phyloP scores from a whole-genome alignment of 1,140 invertebrate species.

The Hyles vespertilio region DNA sequence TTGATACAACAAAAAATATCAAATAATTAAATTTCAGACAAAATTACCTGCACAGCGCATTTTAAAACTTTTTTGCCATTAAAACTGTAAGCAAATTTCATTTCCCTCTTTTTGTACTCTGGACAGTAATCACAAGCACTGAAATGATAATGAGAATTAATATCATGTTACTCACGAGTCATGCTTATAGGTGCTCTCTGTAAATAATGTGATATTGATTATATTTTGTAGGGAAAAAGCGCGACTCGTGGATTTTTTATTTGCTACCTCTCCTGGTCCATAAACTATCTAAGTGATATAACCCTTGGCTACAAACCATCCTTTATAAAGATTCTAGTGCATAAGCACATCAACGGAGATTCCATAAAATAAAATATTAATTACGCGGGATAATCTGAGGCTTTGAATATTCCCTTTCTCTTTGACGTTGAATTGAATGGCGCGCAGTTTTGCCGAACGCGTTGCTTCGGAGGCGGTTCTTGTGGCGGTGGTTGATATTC shows the following conservation, averaged over 20 bases:
- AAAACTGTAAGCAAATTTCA: slow-evolving; percentile 61
- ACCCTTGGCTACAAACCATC: too few relatives aligned
- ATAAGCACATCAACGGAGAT: too few relatives aligned
- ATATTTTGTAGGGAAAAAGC: background rate
- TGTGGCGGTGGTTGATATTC: slow-evolving; percentile 62
- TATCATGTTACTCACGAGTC: too few relatives aligned
- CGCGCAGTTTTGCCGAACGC: slow-evolving; percentile 43
- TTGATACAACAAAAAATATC: too few relatives aligned
- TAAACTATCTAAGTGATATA: too few relatives aligned
- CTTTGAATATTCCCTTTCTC: slow-evolving; percentile 44
- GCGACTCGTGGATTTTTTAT: too few relatives aligned
- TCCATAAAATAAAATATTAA: slow-evolving; percentile 8
- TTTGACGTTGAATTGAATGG: slow-evolving; percentile 64
- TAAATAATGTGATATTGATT: too few relatives aligned
- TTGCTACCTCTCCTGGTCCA: too few relatives aligned
- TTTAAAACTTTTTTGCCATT: slow-evolving; percentile 53
- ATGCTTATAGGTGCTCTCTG: too few relatives aligned
- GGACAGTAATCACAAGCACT: slow-evolving; percentile 61
- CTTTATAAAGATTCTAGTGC: too few relatives aligned
- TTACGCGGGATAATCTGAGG: slow-evolving; percentile 60
- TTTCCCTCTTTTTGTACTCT: slow-evolving; percentile 49
- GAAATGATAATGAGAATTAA: slow-evolving; percentile 15
- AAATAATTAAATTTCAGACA: too few relatives aligned
- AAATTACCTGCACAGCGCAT: slow-evolving; percentile 55
- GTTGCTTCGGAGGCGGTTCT: slow-evolving; percentile 24